phyloP scores from a whole-genome alignment of 2,797 vertebrate species.

The Pristis pectinata region DNA sequence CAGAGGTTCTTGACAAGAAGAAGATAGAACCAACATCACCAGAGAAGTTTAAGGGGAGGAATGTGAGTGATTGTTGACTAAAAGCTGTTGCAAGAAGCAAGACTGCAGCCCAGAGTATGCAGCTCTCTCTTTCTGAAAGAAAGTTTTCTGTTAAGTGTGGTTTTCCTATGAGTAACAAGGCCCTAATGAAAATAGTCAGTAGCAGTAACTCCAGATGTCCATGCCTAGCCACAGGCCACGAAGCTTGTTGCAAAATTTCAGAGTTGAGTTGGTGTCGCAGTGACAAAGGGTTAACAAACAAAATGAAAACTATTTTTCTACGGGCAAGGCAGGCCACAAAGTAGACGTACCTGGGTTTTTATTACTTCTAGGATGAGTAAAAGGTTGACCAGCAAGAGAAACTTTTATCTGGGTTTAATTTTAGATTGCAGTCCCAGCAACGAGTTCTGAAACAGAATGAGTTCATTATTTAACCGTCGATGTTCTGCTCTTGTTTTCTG shows the following conservation, averaged over 20 bases:
- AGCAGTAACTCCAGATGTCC: not conserved
- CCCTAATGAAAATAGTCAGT: not conserved
- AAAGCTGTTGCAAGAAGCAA: not conserved
- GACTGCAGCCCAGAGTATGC: not conserved
- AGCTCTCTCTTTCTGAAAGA: not conserved
- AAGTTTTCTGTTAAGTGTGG: conserved; percentile 25
- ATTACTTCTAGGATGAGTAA: conserved; percentile 29
- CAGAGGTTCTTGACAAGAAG: not conserved
- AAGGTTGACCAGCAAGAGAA: not conserved
- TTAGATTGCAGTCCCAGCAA: not conserved
- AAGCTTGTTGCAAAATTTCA: not conserved
- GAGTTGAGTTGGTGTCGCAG: not conserved
- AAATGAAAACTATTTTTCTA: not conserved
- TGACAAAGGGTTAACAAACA: not conserved
- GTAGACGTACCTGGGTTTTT: not conserved
- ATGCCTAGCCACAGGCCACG: not conserved
- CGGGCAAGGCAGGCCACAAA: not conserved
- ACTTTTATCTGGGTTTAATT: not conserved
- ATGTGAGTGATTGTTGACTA: not conserved
- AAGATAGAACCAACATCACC: not conserved
- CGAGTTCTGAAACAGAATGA: not conserved
- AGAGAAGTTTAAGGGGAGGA: not conserved
- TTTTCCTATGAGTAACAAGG: not conserved
- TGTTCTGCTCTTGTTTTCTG: not conserved
- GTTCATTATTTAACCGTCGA: not conserved